Evolutionary conservation across 2,888 invertebrate species (phyloP), one percentile per base, ranked within the genome.

Genomic region (Melipona beecheii): DNA sequence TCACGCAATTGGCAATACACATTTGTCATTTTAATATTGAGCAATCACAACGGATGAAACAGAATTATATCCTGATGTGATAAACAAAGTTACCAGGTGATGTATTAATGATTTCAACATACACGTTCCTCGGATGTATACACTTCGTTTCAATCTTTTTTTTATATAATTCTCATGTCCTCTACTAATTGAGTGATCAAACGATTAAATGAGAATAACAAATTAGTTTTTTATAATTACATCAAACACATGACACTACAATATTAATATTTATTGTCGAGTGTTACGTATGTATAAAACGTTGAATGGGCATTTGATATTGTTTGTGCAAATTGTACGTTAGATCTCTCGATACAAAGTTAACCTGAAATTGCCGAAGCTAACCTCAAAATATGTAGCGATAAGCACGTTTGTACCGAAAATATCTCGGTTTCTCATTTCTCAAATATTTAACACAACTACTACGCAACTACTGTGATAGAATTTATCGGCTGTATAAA

Each of bases 331-430:
- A 54, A 56, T 62, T 71, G 27, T 75, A 68, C 19, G 50, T 72
- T 68, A 19, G 49, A 68, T 72, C 68, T 27, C 27, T 78, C 65
- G 36, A 54, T 74, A 70, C 36, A 43, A 43, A 66, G 76, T 60
- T 71, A 68, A 54, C 66, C n/a, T n/a, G 52, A 60, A 62, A 62
- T 60, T 50, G 52, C 17, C 52, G 64, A 74, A 84, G 69, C 75
- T 85, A 85, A 85, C 85, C 85, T 85, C 85, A 85, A 85, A 85
- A 60, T 77, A 52, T 60, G 60, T 58, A 36, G 13, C n/a, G 50
- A 24, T 58, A 31, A 83, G 15, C 64, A 76, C 49, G 64, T 65
- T 75, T 54, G 9, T 43, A 19, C 21, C 36, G 52, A 56, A 36
- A 31, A 75, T 66, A 60, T 58, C 31, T 36, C 15, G 43, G 17